These are phyloP conservation scores for Tiliacea aurago DNA, from an alignment of 2,888 invertebrate species.

Conservation along the genomic window DNA sequence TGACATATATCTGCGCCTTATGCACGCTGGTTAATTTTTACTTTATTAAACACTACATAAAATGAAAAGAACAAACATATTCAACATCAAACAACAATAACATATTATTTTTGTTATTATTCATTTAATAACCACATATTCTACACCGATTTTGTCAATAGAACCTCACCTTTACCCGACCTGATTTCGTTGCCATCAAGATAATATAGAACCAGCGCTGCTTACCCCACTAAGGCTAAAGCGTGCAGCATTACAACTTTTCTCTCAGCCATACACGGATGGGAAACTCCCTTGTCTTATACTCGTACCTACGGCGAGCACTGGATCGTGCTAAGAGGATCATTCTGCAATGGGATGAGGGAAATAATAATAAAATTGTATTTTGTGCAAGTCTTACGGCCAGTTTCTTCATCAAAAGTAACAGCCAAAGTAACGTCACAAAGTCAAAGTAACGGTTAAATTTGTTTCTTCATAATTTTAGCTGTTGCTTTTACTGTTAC, in stretches of 20 bases:
- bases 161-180: constrained; percentile 13
- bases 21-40: too few relatives aligned
- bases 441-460: too few relatives aligned
- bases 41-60: background rate
- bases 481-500: too few relatives aligned
- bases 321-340: constrained; percentile 28
- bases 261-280: constrained; percentile 43
- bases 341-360: constrained; percentile 38
- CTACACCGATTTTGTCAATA: background rate
- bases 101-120: background rate
- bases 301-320: background rate
- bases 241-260: constrained; percentile 46
- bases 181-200: constrained; percentile 32
- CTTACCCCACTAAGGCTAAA: constrained; percentile 37
- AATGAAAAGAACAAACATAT: background rate
- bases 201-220: constrained; percentile 13
- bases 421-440: too few relatives aligned
- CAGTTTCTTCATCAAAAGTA: too few relatives aligned
- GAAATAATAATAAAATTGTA: too few relatives aligned
- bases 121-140: too few relatives aligned
- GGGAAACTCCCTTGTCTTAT: constrained; percentile 41
- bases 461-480: too few relatives aligned
- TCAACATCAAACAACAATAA: background rate
- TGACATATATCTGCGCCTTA: too few relatives aligned
- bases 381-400: too few relatives aligned